Evolutionary conservation across 1,140 invertebrate species (phyloP), one percentile per base, ranked within the genome.

Genomic region (Pseudobourletiella spinata): DNA sequence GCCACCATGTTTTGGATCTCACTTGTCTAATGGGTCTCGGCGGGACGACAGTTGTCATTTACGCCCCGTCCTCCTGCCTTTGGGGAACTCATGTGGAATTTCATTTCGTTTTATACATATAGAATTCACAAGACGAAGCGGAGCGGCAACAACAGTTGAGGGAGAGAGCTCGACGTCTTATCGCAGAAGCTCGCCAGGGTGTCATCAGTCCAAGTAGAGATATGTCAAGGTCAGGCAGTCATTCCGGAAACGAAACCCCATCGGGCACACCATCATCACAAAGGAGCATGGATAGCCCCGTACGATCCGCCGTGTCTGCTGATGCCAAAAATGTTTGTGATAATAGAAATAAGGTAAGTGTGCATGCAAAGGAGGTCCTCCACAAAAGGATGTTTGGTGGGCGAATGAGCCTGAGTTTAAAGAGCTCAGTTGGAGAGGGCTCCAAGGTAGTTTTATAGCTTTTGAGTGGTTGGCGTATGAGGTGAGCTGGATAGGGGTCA

Each of bases 81-180:
- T n/a, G n/a, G n/a, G n/a, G n/a, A n/a, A n/a, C n/a, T n/a, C n/a
- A n/a, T n/a, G n/a, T n/a, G n/a, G n/a, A n/a, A n/a, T n/a, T n/a
- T n/a, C n/a, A n/a, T n/a, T n/a, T n/a, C n/a, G n/a, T n/a, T n/a
- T n/a, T n/a, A n/a, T n/a, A n/a, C n/a, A n/a, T n/a, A 8, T 18
- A 52, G 50, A 52, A 11, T 58, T 64, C 64, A 42, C 73, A 84
- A 78, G 81, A 77, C 63, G 84, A 94, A 73, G 87, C 91, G 64
- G 89, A 92, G 69, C 81, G 91, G 66, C 90, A 95, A 71, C 84
- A 85, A 61, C 84, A 86, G 65, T 75, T 96, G 50, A 78, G 88
- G 25, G 91, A 95, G 76, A 80, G 92, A 72, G 93, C 93, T 46
- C 81, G 90, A 66, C 83, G 85, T 71, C 76, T 97, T 42, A 94